phyloP scores from a whole-genome alignment of 2,797 vertebrate genomes.

The Pristis pectinata region DNA sequence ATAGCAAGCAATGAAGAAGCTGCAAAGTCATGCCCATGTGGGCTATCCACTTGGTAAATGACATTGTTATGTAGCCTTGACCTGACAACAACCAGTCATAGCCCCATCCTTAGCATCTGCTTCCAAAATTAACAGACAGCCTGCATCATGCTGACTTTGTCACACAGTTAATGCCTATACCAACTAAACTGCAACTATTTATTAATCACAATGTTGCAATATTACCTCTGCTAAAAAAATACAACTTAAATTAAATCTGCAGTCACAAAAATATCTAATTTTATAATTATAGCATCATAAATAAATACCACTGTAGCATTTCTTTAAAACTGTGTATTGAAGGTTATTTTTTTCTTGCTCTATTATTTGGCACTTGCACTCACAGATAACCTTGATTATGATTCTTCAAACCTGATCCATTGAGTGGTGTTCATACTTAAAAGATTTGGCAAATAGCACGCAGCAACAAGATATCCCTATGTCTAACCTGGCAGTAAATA shows the following conservation, averaged over 20 bases:
- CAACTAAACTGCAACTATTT: not conserved
- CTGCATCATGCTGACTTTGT: too few species aligned
- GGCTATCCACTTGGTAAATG: not conserved
- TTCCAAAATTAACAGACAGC: too few species aligned
- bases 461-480: not conserved
- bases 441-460: not conserved
- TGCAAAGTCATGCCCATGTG: not conserved
- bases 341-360: not conserved
- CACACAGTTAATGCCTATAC: too few species aligned
- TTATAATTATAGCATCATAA: not conserved
- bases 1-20: not conserved
- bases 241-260: not conserved
- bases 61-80: not conserved
- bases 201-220: not conserved
- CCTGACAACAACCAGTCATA: not conserved
- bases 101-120: too few species aligned
- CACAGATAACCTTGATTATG: not conserved
- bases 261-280: not conserved
- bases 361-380: not conserved
- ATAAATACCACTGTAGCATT: not conserved
- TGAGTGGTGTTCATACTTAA: not conserved
- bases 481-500: not conserved
- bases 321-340: not conserved
- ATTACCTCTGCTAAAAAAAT: not conserved
- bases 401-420: not conserved